Evolutionary conservation across 2,113 vertebrate species (phyloP).

Genomic region (Sminthopsis crassicaudata): DNA sequence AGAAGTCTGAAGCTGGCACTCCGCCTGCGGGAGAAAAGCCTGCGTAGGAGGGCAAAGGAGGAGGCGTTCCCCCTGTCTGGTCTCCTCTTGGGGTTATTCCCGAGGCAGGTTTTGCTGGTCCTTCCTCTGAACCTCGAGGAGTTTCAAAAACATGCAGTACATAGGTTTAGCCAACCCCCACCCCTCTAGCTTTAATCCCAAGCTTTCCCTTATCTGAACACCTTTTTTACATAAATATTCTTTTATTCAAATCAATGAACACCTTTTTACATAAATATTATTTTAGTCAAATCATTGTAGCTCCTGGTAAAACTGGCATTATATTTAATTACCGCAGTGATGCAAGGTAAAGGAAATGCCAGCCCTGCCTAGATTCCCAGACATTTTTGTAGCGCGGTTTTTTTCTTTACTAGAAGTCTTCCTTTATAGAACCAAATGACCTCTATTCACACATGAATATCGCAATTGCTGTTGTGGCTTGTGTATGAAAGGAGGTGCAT

Average conservation of each 20-base stretch:
- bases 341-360: slow-evolving; percentile 59
- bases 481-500: background rate
- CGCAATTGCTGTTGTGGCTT: background rate
- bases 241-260: slow-evolving; percentile 32
- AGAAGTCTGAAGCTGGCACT: slow-evolving; percentile 64
- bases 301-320: slow-evolving; percentile 68
- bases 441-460: background rate
- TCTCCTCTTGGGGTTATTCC: slow-evolving; percentile 43
- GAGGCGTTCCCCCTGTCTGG: slow-evolving; percentile 49
- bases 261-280: background rate
- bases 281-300: slow-evolving; percentile 61
- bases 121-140: slow-evolving; percentile 46
- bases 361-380: slow-evolving; percentile 46
- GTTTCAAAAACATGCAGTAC: slow-evolving; percentile 38
- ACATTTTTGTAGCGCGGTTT: slow-evolving; percentile 55
- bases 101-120: slow-evolving; percentile 66
- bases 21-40: slow-evolving; percentile 53
- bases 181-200: background rate
- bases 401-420: slow-evolving; percentile 41
- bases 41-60: slow-evolving; percentile 56
- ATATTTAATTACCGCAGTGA: slow-evolving; percentile 58
- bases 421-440: background rate
- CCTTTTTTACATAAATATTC: slow-evolving; percentile 64
- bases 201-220: slow-evolving; percentile 31
- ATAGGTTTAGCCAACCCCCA: background rate